Conservation (phyloP, 2,888 invertebrate species). For the Meliscaeva auricollis region DNA sequence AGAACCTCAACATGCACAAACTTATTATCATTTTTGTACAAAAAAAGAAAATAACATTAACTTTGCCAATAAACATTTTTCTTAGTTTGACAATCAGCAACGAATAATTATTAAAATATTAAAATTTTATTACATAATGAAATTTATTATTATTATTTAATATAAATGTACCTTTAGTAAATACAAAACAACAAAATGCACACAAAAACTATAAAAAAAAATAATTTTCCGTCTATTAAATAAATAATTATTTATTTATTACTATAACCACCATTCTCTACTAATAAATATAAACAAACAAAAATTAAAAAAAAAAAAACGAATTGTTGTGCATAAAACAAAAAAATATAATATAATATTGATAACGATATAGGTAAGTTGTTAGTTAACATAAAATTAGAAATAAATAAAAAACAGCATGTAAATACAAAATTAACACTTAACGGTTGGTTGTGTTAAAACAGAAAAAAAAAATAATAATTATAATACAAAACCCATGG, state of each 20-base stretch:
- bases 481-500: constrained; percentile 38
- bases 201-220: constrained; percentile 28
- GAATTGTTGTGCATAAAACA: constrained; percentile 56
- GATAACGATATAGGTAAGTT: constrained; percentile 70
- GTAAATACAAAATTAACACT: constrained; percentile 68
- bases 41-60: constrained; percentile 24
- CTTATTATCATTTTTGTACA: constrained; percentile 34
- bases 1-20: constrained; percentile 26
- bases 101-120: constrained; percentile 52
- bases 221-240: constrained; percentile 64
- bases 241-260: constrained; percentile 35
- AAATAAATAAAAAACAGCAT: constrained; percentile 41
- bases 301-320: constrained; percentile 3
- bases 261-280: constrained; percentile 19
- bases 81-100: constrained; percentile 73
- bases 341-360: constrained; percentile 32
- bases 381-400: constrained; percentile 75
- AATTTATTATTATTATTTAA: constrained; percentile 23
- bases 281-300: constrained; percentile 17
- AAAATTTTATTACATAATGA: constrained; percentile 9
- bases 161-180: constrained; percentile 58
- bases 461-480: constrained; percentile 19
- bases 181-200: constrained; percentile 28
- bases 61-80: constrained; percentile 50
- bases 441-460: constrained; percentile 69